These are phyloP conservation scores for Catotricha subobsoleta DNA, from an alignment of 2,888 invertebrate species.

Conservation along the genomic window DNA sequence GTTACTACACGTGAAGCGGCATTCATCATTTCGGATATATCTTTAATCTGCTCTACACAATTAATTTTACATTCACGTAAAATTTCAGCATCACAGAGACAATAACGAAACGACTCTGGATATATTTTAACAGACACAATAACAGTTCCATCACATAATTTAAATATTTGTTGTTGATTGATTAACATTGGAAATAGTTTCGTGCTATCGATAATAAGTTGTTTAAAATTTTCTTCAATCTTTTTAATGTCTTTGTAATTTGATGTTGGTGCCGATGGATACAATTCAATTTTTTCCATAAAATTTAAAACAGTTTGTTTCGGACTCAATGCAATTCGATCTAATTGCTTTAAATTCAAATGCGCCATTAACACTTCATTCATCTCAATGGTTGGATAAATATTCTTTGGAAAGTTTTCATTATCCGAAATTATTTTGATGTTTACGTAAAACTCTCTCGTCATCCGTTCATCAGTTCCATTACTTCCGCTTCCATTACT, in stretches of 20 bases:
- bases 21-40: conserved; percentile 34
- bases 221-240: conserved; percentile 27
- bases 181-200: conserved; percentile 21
- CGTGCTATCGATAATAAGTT: conserved; percentile 24
- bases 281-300: conserved; percentile 27
- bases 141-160: conserved; percentile 21
- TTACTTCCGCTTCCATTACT: too few relatives aligned
- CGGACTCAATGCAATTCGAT: conserved; percentile 22
- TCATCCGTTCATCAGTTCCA: conserved; percentile 15
- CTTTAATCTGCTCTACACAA: conserved; percentile 29
- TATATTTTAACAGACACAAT: conserved; percentile 24
- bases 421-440: conserved; percentile 17
- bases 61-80: conserved; percentile 27
- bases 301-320: conserved; percentile 26
- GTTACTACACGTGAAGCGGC: conserved; percentile 13
- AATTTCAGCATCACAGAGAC: conserved; percentile 26
- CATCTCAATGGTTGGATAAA: conserved; percentile 25
- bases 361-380: conserved; percentile 27
- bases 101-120: conserved; percentile 27
- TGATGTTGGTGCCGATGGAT: conserved; percentile 20
- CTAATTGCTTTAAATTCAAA: conserved; percentile 22
- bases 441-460: conserved; percentile 14
- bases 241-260: conserved; percentile 21
- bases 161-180: conserved; percentile 28
- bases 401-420: conserved; percentile 19